Conservation (phyloP, 2,888 invertebrate species). For the Aphidoletes aphidimyza region DNA sequence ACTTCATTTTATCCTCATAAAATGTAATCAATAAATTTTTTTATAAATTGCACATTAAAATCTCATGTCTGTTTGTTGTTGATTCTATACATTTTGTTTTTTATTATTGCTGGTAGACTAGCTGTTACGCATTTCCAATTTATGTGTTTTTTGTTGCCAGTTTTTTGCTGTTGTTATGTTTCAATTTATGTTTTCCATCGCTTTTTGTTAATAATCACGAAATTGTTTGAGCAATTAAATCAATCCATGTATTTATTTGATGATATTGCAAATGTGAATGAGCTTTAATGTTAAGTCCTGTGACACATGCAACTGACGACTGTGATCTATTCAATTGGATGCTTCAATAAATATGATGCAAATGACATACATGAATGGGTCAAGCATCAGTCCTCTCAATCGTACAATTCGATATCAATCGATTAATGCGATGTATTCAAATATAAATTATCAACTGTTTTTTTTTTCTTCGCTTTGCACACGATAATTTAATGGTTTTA, state of each 20-base stretch:
- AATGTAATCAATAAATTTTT: slow-evolving; percentile 44
- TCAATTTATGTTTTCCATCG: not conserved
- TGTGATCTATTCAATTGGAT: slow-evolving; percentile 1
- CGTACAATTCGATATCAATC: not conserved
- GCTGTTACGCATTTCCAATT: slow-evolving; percentile 1
- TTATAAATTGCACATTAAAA: slow-evolving; percentile 45
- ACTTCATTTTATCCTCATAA: slow-evolving; percentile 48
- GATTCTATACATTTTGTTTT: not conserved
- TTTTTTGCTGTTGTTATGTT: not conserved
- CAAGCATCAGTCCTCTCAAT: not conserved
- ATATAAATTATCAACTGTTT: not conserved
- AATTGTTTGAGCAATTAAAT: slow-evolving; percentile 33
- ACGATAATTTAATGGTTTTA: too few species aligned
- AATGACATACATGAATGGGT: not conserved
- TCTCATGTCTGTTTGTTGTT: not conserved
- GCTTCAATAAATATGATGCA: not conserved
- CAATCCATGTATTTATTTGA: not conserved
- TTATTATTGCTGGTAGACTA: not conserved
- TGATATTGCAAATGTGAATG: not conserved
- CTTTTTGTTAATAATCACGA: slow-evolving; percentile 18
- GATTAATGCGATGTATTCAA: slow-evolving; percentile 30
- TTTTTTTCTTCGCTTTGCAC: not conserved
- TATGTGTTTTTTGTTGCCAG: not conserved
- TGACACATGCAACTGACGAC: slow-evolving; percentile 13
- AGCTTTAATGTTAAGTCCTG: slow-evolving; percentile 3